Base-by-base conservation (phyloP, 2,888 invertebrate genomes). In the Nematopogon swammerdamellus region DNA sequence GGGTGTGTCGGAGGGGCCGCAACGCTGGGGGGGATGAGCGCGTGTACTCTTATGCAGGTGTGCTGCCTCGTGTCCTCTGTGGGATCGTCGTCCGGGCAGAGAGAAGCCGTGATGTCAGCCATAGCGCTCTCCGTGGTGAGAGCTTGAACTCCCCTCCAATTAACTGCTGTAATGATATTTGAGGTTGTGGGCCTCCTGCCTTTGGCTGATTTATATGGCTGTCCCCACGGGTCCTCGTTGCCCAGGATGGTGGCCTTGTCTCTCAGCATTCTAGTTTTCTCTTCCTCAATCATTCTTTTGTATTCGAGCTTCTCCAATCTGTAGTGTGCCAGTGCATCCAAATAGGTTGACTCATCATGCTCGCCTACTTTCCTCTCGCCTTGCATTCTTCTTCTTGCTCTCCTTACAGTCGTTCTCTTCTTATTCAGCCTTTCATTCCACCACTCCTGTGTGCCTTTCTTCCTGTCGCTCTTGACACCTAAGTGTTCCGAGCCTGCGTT, bases 41-140 rank as follows among this genome's bases (percentile, higher is more conserved):
- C 3, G 58, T 51, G 0, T 60, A 61, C 16, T 44, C 29, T 45
- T 6, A 19, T 44, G 44, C 2, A 46, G 1, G 46, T 63, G 46
- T 63, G 63, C 17, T 59, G 57, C 0, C 3, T 16, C 0, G 58
- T 20, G 49, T 63, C 61, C 1, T 0, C 1, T 0, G 36, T 2
- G 1, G 6, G n/a, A 2, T 55, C 50, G n/a, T 62, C 62, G 20
- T 62, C 63, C 1, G 60, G 63, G 30, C 59, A 64, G 1, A 63
- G 49, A 14, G 36, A 36, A 3, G 6, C 8, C 8, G 11, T 8
- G 8, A 36, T 14, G n/a, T 14, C 3, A 3, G 6, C 3, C 36
- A 36, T 36, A 14, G 11, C 36, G 3, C 3, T 3, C 14, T 36
- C 36, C 14, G n/a, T 14, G 8, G 8, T 14, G 8, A 3, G 8